Percentiles rank a stretch among this genome's conserved stretches.
Evolutionary conservation across 2,888 invertebrate genomes (phyloP).

Genomic region (Lissonota sp.): DNA sequence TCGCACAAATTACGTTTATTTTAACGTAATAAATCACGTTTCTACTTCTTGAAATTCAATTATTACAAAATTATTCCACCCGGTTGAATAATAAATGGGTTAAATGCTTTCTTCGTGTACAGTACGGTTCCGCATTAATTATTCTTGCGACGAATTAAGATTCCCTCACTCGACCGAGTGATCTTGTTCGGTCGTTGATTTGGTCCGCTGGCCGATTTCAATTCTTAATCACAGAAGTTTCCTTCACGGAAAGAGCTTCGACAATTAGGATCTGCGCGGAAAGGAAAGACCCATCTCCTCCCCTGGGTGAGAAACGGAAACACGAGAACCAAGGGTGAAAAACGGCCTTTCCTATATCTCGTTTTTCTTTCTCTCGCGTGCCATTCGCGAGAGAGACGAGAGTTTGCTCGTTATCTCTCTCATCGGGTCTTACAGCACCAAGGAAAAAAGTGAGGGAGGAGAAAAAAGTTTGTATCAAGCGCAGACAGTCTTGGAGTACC

Average conservation of each 20-base stretch:
- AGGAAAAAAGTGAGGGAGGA: too few species aligned
- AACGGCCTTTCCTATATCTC: slow-evolving; percentile 1
- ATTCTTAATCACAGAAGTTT: slow-evolving; percentile 44
- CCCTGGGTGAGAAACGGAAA: neutral
- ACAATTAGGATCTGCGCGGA: slow-evolving; percentile 23
- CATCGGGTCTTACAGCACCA: neutral
- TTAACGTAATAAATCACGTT: too few species aligned
- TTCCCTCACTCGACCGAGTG: slow-evolving; percentile 11
- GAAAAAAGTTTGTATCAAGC: slow-evolving; percentile 17
- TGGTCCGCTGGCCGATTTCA: slow-evolving; percentile 6
- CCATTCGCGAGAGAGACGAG: neutral
- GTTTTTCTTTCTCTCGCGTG: too few species aligned
- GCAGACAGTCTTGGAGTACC: slow-evolving; percentile 13
- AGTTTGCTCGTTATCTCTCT: slow-evolving; percentile 14
- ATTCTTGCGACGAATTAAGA: slow-evolving; percentile 19
- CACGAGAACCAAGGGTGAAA: slow-evolving; percentile 7
- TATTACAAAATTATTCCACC: slow-evolving; percentile 3
- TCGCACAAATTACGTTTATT: too few species aligned
- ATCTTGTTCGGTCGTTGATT: neutral
- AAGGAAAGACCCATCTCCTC: neutral
- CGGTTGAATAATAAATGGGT: neutral
- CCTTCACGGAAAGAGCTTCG: slow-evolving; percentile 2
- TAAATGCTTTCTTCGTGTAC: neutral
- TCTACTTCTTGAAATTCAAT: neutral
- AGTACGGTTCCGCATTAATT: slow-evolving; percentile 22